Evolutionary conservation across 2,888 invertebrate species (phyloP), one percentile per base, ranked within the genome.

Genomic region (Tachina fera): DNA sequence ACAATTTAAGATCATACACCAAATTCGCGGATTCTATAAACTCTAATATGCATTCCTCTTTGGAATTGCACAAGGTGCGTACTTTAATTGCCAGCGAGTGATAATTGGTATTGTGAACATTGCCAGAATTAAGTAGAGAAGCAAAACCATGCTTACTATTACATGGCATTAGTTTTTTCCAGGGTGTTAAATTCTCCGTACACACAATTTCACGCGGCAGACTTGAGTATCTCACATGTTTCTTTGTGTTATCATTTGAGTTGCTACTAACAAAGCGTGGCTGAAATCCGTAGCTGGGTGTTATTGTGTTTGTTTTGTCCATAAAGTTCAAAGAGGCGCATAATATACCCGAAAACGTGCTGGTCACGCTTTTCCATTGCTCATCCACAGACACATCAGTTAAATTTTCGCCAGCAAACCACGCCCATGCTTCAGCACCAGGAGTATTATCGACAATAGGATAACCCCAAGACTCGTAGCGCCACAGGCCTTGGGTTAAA

Each of bases 171-270:
- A 99, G 93, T 92, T 99, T 99, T 90, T 98, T 98, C 97, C 99
- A 99, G 0, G 99, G 99, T 14, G 99, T 99, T 89, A 99, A 93
- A 93, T 99, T 99, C 93, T 99, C 99, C 0, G 99, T 99, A 91
- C 99, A 99, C 5, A 99, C 98, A 89, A 98, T 97, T 94, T 99
- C 99, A 87, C 97, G 94, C 0, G 99, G 98, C 84, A 99, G 92
- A n/a, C 97, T 96, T 0, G 98, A 96, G 93, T 98, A 99, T 89
- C 97, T 89, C 92, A 94, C 90, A 94, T 87, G 88, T 56, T 70
- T 75, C 94, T 88, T 94, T 93, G 89, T 94, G 92, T 86, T 77
- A 11, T 83, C 95, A 1, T 97, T 96, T 94, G 86, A 81, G 87
- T 94, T 93, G 88, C 94, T 43, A 8, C 5, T 92, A 68, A 90